Base-by-base conservation (phyloP, 1,140 invertebrate species). In the Drosophila micromelanica region DNA sequence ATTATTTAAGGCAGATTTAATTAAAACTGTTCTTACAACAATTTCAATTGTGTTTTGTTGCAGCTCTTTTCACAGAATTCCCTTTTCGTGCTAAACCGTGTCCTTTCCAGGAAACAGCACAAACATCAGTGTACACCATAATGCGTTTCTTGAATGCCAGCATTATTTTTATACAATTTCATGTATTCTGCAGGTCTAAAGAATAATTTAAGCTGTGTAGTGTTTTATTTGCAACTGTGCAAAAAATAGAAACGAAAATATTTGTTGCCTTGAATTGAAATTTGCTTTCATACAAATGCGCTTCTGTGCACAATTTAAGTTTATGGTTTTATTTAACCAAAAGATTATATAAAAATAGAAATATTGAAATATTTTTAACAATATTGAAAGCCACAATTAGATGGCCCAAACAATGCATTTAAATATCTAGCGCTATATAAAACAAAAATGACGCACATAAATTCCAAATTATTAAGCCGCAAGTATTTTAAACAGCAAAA, bases 391-490 rank as follows among this genome's bases (percentile, higher is more conserved):
- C 69, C 23, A 17, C 51, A 64, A 56, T 64, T 64, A 70, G 79
- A 84, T 84, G 60, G 55, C 38, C 23, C 52, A 43, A 59, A 51
- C 46, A 57, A 82, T 75, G 82, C 67, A 73, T 77, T 42, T 56
- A 45, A 56, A 56, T 55, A 52, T 46, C 45, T 43, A 15, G 17
- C 17, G 30, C 59, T 40, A 65, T 67, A 67, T 59, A 72, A 72
- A 48, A 61, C 65, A 56, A 32, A 23, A 37, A 49, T 56, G 65
- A 81, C 81, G 69, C 68, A 74, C 81, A 86, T 87, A 81, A 86
- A 81, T 81, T 87, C 59, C 74, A 69, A 63, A 87, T 87, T 81
- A 87, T 87, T 78, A 87, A 87, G 76, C 78, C 71, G 51, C 73
- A 30, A 54, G 43, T 57, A 68, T 46, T 57, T 76, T 73, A 76